A percentile compares a stretch with the other conserved stretches of the same genome.
phyloP scores from a whole-genome alignment of 2,113 vertebrate species.

The Micromys minutus region DNA sequence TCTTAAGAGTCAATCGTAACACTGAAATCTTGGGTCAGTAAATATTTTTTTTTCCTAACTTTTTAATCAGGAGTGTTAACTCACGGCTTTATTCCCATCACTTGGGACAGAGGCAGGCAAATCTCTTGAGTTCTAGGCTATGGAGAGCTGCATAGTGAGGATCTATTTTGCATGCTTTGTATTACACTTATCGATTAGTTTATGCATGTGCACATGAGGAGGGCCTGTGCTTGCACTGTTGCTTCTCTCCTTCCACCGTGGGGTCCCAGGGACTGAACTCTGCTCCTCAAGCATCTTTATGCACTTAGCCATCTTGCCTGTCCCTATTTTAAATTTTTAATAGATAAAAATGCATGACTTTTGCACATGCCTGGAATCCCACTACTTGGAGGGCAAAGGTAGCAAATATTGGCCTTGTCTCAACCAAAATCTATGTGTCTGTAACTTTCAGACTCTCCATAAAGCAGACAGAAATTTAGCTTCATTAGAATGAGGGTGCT shows the following conservation, averaged over 20 bases:
- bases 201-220: neutral
- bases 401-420: neutral
- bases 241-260: too few species aligned
- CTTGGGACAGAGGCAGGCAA: neutral
- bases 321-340: neutral
- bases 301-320: neutral
- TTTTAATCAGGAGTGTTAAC: neutral
- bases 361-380: neutral
- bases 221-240: neutral
- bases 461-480: neutral
- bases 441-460: neutral
- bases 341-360: neutral
- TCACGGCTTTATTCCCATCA: neutral
- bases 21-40: neutral
- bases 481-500: neutral
- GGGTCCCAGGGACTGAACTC: neutral
- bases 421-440: neutral
- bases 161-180: neutral
- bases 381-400: neutral
- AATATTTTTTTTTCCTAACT: too few species aligned
- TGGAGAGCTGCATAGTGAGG: neutral
- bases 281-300: too few species aligned
- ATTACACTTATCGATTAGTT: neutral
- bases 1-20: neutral
- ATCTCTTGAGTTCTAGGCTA: neutral